phyloP scores from a whole-genome alignment of 2,797 vertebrate species.

The Sorex maritimensis region DNA sequence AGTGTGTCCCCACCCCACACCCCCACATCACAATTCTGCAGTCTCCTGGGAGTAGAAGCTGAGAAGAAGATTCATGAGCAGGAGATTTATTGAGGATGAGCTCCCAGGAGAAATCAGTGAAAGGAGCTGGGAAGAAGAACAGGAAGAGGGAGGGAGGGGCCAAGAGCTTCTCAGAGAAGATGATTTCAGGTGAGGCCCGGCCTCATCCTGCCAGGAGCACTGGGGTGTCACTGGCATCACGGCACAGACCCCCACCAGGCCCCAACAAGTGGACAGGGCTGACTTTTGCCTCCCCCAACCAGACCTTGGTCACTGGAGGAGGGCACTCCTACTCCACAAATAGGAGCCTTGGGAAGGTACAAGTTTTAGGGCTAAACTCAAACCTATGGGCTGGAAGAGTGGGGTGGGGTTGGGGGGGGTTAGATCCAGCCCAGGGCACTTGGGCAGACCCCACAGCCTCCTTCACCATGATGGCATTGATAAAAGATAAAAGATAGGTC shows the following conservation, averaged over 20 bases:
- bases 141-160: neutral
- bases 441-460: no score
- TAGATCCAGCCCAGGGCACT: neutral
- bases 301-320: neutral
- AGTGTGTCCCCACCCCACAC: no score
- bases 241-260: neutral
- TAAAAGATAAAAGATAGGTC: neutral
- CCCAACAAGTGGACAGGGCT: neutral
- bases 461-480: no score
- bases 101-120: neutral
- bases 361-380: neutral
- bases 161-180: neutral
- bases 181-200: neutral
- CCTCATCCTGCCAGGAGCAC: neutral
- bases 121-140: neutral
- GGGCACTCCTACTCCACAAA: no score
- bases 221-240: neutral
- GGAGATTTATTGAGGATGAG: neutral
- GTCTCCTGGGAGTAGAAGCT: neutral
- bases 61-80: neutral
- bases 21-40: neutral
- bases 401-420: no score
- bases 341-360: no score
- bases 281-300: neutral
- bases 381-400: neutral